A percentile compares a stretch with the other conserved stretches of the same genome.
These are phyloP conservation scores for Sprattus sprattus DNA, from an alignment of 2,113 vertebrate species.

Conservation along the genomic window DNA sequence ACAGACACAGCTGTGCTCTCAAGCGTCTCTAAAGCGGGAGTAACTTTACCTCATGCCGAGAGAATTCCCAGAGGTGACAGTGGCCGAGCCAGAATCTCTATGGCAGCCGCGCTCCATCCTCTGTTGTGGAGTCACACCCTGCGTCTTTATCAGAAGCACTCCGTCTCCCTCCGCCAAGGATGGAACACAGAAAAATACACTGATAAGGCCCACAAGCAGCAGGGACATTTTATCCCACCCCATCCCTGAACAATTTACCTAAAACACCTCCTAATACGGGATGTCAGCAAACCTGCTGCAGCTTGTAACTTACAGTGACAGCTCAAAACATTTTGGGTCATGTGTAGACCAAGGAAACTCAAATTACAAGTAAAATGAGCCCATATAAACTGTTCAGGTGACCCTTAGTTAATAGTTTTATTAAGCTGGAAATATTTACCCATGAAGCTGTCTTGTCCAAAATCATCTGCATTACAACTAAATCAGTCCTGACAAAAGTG, in stretches of 20 bases:
- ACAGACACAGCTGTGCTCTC: not conserved
- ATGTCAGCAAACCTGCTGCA: not conserved
- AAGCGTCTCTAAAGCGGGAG: constrained; percentile 15
- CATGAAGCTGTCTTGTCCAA: not conserved
- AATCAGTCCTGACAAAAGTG: not conserved
- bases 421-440: not conserved
- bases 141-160: constrained; percentile 34
- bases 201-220: constrained; percentile 10
- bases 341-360: not conserved
- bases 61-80: constrained; percentile 36
- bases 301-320: not conserved
- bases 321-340: not conserved
- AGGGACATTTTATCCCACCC: not conserved
- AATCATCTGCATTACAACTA: not conserved
- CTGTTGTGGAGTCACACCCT: constrained; percentile 19
- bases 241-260: not conserved
- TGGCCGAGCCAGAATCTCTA: not conserved
- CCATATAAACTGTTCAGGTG: too few relatives aligned
- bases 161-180: constrained; percentile 43
- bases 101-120: not conserved
- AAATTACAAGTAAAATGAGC: too few relatives aligned
- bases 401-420: too few relatives aligned
- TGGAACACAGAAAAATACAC: constrained; percentile 38
- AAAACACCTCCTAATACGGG: not conserved
- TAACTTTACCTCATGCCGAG: constrained; percentile 12